Evolutionary conservation across 1,140 invertebrate genomes (phyloP), one percentile per base, ranked within the genome.

Genomic region (Cylas formicarius): DNA sequence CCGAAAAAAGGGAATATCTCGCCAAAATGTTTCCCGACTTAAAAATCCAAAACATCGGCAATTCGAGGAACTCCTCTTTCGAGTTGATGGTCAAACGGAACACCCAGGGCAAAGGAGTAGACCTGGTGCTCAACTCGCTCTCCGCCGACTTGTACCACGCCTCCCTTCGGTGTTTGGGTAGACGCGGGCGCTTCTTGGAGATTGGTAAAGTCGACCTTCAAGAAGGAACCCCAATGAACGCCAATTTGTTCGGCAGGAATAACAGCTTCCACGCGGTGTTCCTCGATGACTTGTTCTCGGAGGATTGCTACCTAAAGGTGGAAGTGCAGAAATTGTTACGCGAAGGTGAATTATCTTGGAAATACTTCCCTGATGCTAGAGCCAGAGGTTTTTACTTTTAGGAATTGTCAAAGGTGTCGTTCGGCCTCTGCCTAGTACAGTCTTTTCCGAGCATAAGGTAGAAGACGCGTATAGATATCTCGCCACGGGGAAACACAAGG

Each of bases 211-310:
- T 85, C 52, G 93, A 98, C 72, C 68, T 98, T 13, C 89, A 88
- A 4, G 93, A 93, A 56, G 88, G 97, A 63, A 81, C 76, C 6
- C 67, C 79, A 4, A 65, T 97, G 33, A 91, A 92, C 8, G 96
- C 97, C 90, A 75, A 87, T 0, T 63, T 97, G 4, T 96, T 98
- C 70, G 67, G 97, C 50, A 95, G 92, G 60, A 97, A 97, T 63
- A 88, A 89, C 2, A 82, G 86, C n/a, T 95, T 98, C 77, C 92
- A 97, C 70, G 93, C 94, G 43, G 92, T 97, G 58, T 69, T 96
- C 5, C 66, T 97, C 48, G 94, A 97, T 71, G 82, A 86, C 10
- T 70, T 97, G 11, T 90, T 93, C 66, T 80, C 82, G 23, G 72
- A 74, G 38, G 75, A 78, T 39, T 69, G 68, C 40, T 56, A 67